These are phyloP conservation scores for Gryon sp. DNA, from an alignment of 1,140 invertebrate species.

Conservation along the genomic window DNA sequence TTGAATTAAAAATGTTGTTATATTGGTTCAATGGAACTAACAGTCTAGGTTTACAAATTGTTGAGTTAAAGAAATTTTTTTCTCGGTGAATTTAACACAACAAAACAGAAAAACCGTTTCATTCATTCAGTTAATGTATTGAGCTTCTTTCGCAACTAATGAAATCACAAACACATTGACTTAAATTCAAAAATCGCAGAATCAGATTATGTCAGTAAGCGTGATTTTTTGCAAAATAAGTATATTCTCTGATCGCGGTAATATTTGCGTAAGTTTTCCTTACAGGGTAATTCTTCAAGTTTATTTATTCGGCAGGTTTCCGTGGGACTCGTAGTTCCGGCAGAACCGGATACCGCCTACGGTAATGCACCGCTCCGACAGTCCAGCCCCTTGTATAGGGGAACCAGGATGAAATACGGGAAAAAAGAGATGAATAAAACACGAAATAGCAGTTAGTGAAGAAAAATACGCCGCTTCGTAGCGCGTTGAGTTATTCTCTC, in stretches of 20 bases:
- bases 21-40: too few species aligned
- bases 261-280: conserved; percentile 64
- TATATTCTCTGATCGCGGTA: conserved; percentile 52
- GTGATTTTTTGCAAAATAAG: conserved; percentile 56
- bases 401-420: conserved; percentile 69
- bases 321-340: conserved; percentile 73
- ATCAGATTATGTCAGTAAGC: conserved; percentile 45
- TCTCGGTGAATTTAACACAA: too few species aligned
- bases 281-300: conserved; percentile 68
- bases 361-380: conserved; percentile 74
- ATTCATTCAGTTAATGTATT: too few species aligned
- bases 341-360: conserved; percentile 74
- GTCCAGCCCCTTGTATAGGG: conserved; percentile 63
- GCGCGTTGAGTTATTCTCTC: conserved; percentile 73
- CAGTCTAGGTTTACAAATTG: too few species aligned
- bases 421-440: conserved; percentile 75
- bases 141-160: too few species aligned
- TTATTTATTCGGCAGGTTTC: conserved; percentile 77
- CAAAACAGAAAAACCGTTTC: too few species aligned
- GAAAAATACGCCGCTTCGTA: conserved; percentile 64
- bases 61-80: too few species aligned
- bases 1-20: too few species aligned
- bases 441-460: conserved; percentile 68
- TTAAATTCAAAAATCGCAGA: conserved; percentile 9
- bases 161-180: not conserved